phyloP scores from a whole-genome alignment of 2,113 vertebrate genomes.

The Mesocricetus auratus region DNA sequence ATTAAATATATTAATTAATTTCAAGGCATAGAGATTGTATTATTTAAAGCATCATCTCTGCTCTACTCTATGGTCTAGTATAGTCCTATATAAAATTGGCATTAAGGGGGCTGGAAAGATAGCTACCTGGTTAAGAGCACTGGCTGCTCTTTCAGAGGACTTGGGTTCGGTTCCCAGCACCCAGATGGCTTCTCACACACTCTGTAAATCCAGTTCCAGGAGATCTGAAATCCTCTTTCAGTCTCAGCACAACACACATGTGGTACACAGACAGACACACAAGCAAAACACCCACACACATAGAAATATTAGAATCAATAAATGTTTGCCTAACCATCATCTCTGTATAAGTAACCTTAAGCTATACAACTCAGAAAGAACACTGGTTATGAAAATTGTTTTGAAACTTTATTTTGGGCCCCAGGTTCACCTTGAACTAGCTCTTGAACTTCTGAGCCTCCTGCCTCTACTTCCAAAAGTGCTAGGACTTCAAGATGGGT shows the following conservation, averaged over 20 bases:
- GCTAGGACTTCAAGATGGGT: background rate
- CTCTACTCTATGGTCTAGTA: background rate
- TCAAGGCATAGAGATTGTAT: background rate
- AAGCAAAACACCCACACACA: background rate
- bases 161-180: background rate
- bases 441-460: background rate
- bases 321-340: background rate
- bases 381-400: background rate
- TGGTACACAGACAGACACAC: background rate
- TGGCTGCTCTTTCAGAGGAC: background rate
- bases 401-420: background rate
- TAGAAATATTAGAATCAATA: background rate
- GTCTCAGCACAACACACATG: background rate
- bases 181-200: background rate
- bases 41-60: background rate
- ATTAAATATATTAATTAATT: background rate
- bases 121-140: background rate
- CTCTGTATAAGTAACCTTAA: slow-evolving; percentile 14
- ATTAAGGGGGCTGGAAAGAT: background rate
- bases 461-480: background rate
- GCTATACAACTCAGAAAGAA: slow-evolving; percentile 31
- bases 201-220: background rate
- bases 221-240: background rate
- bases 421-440: background rate
- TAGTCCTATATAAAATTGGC: background rate